These are phyloP conservation scores for Brachionus rubens DNA, from an alignment of 1,140 invertebrate genomes.

Conservation along the genomic window DNA sequence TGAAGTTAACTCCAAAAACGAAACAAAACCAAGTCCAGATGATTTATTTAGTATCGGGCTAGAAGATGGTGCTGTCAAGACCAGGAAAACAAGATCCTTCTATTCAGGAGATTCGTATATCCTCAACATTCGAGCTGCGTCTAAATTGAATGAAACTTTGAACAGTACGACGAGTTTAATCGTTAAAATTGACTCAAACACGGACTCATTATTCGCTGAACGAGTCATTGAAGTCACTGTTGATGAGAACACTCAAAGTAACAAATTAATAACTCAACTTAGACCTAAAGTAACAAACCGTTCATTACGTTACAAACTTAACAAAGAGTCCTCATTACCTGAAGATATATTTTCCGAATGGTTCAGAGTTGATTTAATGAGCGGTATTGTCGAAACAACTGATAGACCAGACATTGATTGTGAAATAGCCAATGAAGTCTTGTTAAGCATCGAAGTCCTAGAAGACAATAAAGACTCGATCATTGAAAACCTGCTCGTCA, in stretches of 20 bases:
- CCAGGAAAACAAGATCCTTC: conserved; percentile 34
- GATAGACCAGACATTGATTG: neutral
- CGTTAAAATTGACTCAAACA: conserved; percentile 10
- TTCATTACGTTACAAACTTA: neutral
- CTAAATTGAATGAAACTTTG: conserved; percentile 1
- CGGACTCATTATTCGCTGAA: conserved; percentile 23
- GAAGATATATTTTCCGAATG: neutral
- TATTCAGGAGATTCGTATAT: conserved; percentile 11
- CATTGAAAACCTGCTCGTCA: conserved; percentile 23
- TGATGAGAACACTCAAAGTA: neutral
- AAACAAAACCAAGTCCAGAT: conserved; percentile 3
- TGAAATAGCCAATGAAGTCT: conserved; percentile 28
- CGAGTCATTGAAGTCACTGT: neutral
- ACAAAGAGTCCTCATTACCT: conserved; percentile 6
- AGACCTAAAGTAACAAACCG: neutral
- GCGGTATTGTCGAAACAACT: neutral
- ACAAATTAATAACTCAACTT: neutral
- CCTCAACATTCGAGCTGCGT: neutral
- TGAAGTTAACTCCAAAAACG: neutral
- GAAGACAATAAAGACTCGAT: neutral
- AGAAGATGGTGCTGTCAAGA: conserved; percentile 22
- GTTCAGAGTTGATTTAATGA: conserved; percentile 1
- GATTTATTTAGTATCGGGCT: conserved; percentile 14
- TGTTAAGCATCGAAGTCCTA: conserved; percentile 24
- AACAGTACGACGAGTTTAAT: conserved; percentile 10